Conservation (phyloP, 2,888 invertebrate species). For the Rambutsinella grinnellia region DNA sequence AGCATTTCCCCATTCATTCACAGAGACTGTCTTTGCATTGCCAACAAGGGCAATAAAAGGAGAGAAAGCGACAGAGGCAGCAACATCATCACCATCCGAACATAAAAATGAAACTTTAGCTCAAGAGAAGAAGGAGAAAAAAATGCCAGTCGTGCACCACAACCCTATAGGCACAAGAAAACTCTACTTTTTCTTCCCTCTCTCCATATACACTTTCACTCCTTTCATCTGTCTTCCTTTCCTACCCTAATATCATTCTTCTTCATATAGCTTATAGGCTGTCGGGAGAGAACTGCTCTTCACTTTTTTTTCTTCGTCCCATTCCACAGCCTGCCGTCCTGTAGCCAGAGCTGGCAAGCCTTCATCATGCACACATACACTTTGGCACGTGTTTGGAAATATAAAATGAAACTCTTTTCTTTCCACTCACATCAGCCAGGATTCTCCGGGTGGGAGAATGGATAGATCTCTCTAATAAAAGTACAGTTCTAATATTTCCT, state of each 20-base stretch:
- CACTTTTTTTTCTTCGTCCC: conserved; percentile 16
- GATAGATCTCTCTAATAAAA: no score
- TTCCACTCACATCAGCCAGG: background rate
- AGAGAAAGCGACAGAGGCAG: conserved; percentile 32
- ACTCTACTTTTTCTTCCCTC: conserved; percentile 28
- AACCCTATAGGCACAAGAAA: conserved; percentile 32
- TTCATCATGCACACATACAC: conserved; percentile 55
- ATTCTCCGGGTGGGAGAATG: no score
- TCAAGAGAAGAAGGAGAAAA: conserved; percentile 24
- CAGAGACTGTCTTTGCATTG: background rate
- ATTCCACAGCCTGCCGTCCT: conserved; percentile 18
- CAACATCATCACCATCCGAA: conserved; percentile 29
- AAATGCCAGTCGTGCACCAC: conserved; percentile 21
- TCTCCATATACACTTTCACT: conserved; percentile 4
- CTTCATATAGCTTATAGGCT: no score
- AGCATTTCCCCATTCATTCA: background rate
- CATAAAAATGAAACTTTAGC: conserved; percentile 43
- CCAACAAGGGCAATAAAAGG: conserved; percentile 40
- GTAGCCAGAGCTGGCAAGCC: conserved; percentile 21
- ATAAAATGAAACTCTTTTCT: conserved; percentile 42
- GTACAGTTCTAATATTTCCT: no score
- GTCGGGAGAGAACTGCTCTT: conserved; percentile 3
- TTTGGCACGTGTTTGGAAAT: conserved; percentile 55
- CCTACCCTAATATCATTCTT: no score
- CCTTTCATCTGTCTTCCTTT: background rate